Base-by-base conservation (phyloP, 92 coral and sea anemone species). In the Anthopleura xanthogrammica region DNA sequence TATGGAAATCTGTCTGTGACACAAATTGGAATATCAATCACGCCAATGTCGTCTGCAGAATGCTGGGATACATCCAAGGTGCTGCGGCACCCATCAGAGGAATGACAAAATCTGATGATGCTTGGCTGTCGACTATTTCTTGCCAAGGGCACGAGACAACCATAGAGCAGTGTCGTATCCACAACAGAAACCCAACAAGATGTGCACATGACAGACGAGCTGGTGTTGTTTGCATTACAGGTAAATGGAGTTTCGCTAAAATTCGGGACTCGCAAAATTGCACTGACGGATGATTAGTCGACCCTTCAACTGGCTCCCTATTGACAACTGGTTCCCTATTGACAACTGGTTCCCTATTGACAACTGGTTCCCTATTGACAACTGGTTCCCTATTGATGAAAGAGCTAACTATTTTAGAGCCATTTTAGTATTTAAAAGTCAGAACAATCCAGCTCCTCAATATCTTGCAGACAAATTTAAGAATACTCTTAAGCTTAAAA, bases 1-100 rank as follows among this genome's bases (percentile, higher is more conserved):
- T 46, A 5, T 87, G 90, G 90, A 81, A 81, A 60, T 82, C 81
- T 4, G 72, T 87, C 6, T 81, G 86, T 24, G 90, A 77, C 42
- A n/a, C 62, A 16, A 39, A 75, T 14, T 87, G 90, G 90, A 23
- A 60, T 24, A 43, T 76, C 43, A 81, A 76, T 12, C 83, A 65
- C 1, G 90, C 90, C 42, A 82, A 75, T 24, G 90, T 87, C 22
- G 78, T 76, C 23, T 87, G 90, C 50, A 78, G 86, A 60, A 84
- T 81, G 70, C 57, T 81, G 39, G 84, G 82, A 3, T 58, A 58
- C 64, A 80, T 60, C 74, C 55, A 81, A 41, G 90, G 90, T 36
- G 64, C 79, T 58, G 24, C 56, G 10, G 14, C 64, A 17, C 66
- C 66, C 29, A 50, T 77, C n/a, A 40, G 64, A 17, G 80, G 60